Evolutionary conservation across 2,888 invertebrate genomes (phyloP).

Genomic region (Spisula solida): DNA sequence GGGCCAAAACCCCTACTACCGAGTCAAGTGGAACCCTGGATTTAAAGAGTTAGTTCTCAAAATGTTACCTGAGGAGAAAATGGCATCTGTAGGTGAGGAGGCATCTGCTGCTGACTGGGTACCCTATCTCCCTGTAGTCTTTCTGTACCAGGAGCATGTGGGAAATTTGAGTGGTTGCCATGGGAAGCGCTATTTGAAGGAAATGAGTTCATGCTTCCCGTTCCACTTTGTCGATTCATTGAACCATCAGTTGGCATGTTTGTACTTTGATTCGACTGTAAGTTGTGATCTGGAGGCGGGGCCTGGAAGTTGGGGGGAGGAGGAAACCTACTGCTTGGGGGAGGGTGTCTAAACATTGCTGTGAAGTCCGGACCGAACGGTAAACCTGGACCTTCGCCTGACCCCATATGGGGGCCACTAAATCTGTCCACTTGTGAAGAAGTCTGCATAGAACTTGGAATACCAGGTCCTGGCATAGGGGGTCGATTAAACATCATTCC

Average conservation of each 20-base stretch:
- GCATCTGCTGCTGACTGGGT: constrained; percentile 27
- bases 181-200: background rate
- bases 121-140: constrained; percentile 54
- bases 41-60: too few relatives aligned
- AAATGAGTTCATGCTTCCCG: constrained; percentile 12
- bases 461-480: constrained; percentile 30
- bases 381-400: constrained; percentile 50
- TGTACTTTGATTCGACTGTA: constrained; percentile 14
- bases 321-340: constrained; percentile 58
- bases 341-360: constrained; percentile 67
- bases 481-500: constrained; percentile 44
- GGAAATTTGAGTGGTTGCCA: constrained; percentile 60
- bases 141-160: constrained; percentile 73
- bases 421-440: constrained; percentile 41
- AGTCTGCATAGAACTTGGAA: constrained; percentile 41
- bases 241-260: constrained; percentile 17
- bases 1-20: too few relatives aligned
- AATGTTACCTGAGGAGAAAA: constrained; percentile 55
- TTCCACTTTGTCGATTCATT: constrained; percentile 19
- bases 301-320: constrained; percentile 62
- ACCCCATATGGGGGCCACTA: constrained; percentile 44
- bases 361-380: constrained; percentile 54
- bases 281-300: constrained; percentile 51
- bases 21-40: too few relatives aligned
- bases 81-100: constrained; percentile 42